phyloP scores from a whole-genome alignment of 2,113 vertebrate genomes.

The Tetrao urogallus region DNA sequence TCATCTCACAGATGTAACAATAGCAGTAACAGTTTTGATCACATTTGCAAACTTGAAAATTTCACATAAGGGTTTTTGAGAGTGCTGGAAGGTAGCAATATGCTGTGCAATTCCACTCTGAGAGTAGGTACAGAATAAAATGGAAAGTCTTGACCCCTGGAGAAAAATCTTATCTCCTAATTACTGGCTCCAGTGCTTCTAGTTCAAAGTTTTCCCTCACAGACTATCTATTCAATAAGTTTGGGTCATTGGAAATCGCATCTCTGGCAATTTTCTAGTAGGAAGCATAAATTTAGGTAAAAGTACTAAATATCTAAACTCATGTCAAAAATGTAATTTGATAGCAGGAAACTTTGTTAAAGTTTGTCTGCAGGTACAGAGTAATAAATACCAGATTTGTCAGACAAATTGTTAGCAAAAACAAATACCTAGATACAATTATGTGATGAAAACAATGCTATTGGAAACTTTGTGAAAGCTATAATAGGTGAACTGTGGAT shows the following conservation, averaged over 20 bases:
- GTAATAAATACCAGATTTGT: neutral
- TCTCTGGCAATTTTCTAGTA: neutral
- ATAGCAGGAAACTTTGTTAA: neutral
- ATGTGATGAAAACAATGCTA: neutral
- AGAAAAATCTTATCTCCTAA: constrained; percentile 34
- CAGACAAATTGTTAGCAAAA: neutral
- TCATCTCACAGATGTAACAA: neutral
- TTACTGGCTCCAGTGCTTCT: neutral
- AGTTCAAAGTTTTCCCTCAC: constrained; percentile 28
- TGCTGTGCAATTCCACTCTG: neutral
- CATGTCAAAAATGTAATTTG: neutral
- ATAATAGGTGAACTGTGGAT: neutral
- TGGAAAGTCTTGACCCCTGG: neutral
- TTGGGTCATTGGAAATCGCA: constrained; percentile 1
- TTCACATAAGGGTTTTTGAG: neutral
- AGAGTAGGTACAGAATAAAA: constrained; percentile 2
- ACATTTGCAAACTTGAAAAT: neutral
- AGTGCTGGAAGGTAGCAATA: neutral
- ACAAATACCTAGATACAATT: neutral
- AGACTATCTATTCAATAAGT: constrained; percentile 20
- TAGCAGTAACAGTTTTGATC: neutral
- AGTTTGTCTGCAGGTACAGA: neutral
- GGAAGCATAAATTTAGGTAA: neutral
- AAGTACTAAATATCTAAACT: neutral
- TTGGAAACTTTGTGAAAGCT: neutral